phyloP scores from a whole-genome alignment of 2,113 vertebrate genomes.

The Eulacestoma nigropectus region DNA sequence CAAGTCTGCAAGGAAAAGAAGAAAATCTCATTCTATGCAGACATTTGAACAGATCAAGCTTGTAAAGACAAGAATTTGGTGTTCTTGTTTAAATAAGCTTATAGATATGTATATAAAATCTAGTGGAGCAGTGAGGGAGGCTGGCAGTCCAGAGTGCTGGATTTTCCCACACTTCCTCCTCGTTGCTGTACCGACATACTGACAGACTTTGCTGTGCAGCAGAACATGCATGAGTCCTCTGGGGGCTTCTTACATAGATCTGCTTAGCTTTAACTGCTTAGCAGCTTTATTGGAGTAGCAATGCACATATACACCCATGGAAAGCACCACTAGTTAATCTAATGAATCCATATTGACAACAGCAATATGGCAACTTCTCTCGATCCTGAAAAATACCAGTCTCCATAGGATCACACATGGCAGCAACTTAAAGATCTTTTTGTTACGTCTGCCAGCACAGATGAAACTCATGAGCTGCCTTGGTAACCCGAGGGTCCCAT shows the following conservation, averaged over 20 bases:
- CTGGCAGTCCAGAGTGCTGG: neutral
- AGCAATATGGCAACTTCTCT: neutral
- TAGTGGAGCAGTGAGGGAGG: neutral
- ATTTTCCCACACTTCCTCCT: neutral
- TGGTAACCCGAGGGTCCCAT: neutral
- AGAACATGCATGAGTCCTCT: neutral
- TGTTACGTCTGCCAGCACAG: neutral
- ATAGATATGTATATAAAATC: neutral
- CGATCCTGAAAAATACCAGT: neutral
- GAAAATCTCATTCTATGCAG: neutral
- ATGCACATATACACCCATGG: neutral
- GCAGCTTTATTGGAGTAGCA: neutral
- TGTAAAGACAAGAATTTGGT: neutral
- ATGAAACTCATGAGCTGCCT: neutral
- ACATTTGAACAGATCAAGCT: neutral
- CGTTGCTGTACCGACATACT: neutral
- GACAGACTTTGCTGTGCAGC: neutral
- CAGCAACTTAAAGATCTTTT: neutral
- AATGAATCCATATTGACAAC: neutral
- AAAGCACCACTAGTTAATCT: neutral
- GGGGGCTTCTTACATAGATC: neutral
- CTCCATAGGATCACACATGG: neutral
- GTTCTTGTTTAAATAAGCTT: neutral
- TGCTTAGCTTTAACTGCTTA: neutral
- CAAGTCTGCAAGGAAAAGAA: neutral